Conservation (phyloP, 2,797 vertebrate species). For the Nyctalus aviator region DNA sequence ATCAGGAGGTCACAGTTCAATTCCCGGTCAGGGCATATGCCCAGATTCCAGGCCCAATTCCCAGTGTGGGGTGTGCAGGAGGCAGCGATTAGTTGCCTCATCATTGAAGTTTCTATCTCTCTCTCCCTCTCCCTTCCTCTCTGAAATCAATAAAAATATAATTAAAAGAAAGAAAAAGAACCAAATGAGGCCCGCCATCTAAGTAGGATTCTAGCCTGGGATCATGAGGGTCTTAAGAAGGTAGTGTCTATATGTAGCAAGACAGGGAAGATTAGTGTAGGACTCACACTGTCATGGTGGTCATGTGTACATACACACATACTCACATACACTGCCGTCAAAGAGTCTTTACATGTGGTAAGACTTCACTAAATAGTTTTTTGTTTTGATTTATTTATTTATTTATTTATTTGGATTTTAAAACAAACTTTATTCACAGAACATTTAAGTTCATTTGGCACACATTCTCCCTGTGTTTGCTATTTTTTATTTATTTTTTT, state of each 20-base stretch:
- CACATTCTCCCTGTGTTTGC: not conserved
- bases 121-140: too few relatives aligned
- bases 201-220: not conserved
- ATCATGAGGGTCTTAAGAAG: not conserved
- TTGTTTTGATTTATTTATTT: not conserved
- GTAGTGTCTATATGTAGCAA: not conserved
- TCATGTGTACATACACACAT: not conserved
- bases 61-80: too few relatives aligned
- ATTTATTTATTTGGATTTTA: conserved; percentile 22
- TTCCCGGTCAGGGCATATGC: too few relatives aligned
- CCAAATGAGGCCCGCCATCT: not conserved
- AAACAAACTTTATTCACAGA: conserved; percentile 43
- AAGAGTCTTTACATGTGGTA: not conserved
- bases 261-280: not conserved
- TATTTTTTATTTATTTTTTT: too few relatives aligned
- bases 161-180: not conserved
- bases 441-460: conserved; percentile 15
- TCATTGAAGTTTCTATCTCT: too few relatives aligned
- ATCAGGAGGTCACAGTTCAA: too few relatives aligned
- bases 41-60: too few relatives aligned
- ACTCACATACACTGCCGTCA: not conserved
- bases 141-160: too few relatives aligned
- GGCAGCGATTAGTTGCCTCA: too few relatives aligned
- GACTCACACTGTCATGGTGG: not conserved
- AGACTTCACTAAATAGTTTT: not conserved